These are phyloP conservation scores for Leptopilina myrica DNA, from an alignment of 2,888 invertebrate species.

Conservation along the genomic window DNA sequence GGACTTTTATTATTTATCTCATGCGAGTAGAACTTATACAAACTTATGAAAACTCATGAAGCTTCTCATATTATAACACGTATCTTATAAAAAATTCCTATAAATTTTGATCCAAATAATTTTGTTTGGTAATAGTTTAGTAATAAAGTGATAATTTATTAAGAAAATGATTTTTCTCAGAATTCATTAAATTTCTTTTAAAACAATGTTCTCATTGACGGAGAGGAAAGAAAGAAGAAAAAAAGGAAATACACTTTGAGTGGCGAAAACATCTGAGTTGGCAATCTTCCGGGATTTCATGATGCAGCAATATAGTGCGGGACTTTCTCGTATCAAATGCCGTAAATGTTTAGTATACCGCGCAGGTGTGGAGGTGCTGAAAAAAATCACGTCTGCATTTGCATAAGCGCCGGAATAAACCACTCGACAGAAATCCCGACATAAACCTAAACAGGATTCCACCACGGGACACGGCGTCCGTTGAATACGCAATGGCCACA, in stretches of 20 bases:
- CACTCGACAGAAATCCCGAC: constrained; percentile 75
- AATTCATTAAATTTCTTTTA: not conserved
- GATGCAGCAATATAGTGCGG: constrained; percentile 53
- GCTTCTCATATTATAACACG: no score
- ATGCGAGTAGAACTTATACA: no score
- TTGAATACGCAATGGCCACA: constrained; percentile 73
- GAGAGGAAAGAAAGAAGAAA: not conserved
- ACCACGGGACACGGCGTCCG: constrained; percentile 68
- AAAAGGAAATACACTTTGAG: not conserved
- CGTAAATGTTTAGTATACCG: constrained; percentile 68
- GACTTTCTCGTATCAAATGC: constrained; percentile 59
- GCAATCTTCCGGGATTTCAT: constrained; percentile 55
- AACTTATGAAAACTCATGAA: no score
- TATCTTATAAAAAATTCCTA: no score
- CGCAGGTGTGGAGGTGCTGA: constrained; percentile 70
- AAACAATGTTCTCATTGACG: no score
- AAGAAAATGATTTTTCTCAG: not conserved
- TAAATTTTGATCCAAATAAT: no score
- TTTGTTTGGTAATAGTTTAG: no score
- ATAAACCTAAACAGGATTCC: constrained; percentile 74
- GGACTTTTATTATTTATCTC: no score
- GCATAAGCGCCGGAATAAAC: constrained; percentile 76
- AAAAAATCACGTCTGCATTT: constrained; percentile 76
- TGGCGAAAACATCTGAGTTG: constrained; percentile 42
- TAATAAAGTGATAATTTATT: no score